Base-by-base conservation (phyloP, 2,888 invertebrate genomes). In the Tenthredo notha region DNA sequence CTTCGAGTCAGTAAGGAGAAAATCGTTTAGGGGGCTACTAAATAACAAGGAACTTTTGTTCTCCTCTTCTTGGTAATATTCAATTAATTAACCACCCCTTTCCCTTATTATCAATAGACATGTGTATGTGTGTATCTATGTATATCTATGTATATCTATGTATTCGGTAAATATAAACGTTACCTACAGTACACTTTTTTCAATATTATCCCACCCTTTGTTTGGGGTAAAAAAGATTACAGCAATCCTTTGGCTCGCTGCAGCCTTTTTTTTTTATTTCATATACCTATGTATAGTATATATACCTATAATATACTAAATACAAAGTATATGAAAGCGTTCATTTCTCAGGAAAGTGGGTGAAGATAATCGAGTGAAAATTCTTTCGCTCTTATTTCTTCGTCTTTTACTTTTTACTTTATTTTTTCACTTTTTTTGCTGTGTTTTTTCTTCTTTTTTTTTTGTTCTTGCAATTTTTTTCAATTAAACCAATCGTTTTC, bases 51-150 rank as follows among this genome's bases (percentile, higher is more conserved):
- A 50, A 77, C 77, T 77, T 77, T 77, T 77, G 77, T 77, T 77
- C 77, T 33, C 50, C 40, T 15, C 25, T 50, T 50, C 12, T 40
- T 29, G 29, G n/a, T 74, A 40, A 40, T 50, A 33, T 54, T 33
- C n/a, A 33, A 77, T 77, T 77, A 77, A 77, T 77, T 77, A 77
- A 77, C 54, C n/a, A n/a, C n/a, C n/a, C 77, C 77, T n/a, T n/a
- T n/a, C n/a, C 54, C n/a, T 72, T 21, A 7, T 37, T 72, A 33
- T 37, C 10, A 18, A 72, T 74, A 21, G 2, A 18, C n/a, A 4
- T 40, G 40, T 72, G 37, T 70, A 1, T 70, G 37, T 40, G 1
- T 72, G 3, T 21, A 12, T 21, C 1, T 43, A 43, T 72, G 33
- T 33, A 33, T 4, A 21, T 6, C 37, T 3, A 29, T 33, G 15